Conservation (phyloP, 1,140 invertebrate species). For the Drosophila pseudoobscura region DNA sequence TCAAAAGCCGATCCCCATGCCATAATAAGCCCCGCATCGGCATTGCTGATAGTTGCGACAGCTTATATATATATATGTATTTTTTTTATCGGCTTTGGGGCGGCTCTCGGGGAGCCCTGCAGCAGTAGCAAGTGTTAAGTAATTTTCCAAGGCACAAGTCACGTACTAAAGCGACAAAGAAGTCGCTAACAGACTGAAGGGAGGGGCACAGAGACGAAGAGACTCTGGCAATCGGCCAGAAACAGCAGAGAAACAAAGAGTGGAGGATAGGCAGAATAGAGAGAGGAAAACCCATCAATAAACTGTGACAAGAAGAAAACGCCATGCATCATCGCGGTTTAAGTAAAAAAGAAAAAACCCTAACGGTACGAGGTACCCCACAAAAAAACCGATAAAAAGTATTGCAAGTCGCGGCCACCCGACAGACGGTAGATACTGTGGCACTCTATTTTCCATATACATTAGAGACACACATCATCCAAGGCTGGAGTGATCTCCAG, state of each 20-base stretch:
- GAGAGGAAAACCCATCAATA: background rate
- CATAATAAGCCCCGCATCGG: background rate
- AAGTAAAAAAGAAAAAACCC: no score
- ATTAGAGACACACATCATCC: no score
- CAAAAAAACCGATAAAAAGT: background rate
- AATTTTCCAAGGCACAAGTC: conserved; percentile 69
- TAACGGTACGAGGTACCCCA: no score
- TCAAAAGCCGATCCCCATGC: conserved; percentile 40
- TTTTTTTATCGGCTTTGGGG: conserved; percentile 24
- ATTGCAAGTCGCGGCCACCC: no score
- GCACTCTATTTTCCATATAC: no score
- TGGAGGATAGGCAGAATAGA: background rate
- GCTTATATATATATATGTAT: conserved; percentile 51
- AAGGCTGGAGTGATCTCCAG: no score
- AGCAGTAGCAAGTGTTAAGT: conserved; percentile 65
- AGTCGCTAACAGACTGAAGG: background rate
- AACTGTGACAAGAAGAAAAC: background rate
- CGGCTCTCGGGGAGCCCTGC: conserved; percentile 14
- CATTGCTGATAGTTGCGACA: conserved; percentile 45
- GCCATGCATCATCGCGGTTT: no score
- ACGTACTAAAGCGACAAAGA: conserved; percentile 58
- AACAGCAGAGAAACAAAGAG: background rate
- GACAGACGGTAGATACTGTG: no score
- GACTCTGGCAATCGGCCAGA: conserved; percentile 47
- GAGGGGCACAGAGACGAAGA: background rate